Conservation (phyloP, 1,140 invertebrate genomes). For the Eurytemora carolleeae region DNA sequence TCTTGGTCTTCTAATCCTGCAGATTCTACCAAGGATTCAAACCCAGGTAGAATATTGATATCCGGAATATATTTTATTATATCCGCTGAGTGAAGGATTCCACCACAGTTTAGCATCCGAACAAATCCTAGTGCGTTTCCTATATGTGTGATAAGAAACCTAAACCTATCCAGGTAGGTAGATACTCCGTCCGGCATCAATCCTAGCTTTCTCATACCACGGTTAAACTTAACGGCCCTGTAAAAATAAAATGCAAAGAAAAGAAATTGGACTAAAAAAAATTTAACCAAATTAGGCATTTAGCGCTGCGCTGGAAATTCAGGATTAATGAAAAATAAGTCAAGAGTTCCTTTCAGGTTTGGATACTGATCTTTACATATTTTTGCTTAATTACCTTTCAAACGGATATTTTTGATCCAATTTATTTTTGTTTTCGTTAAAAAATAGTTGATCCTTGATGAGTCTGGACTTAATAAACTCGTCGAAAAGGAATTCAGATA, state of each 20-base stretch:
- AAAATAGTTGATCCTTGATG: constrained; percentile 63
- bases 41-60: no score
- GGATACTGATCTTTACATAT: no score
- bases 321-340: no score
- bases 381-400: constrained; percentile 2
- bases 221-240: constrained; percentile 80
- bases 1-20: no score
- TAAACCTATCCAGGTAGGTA: constrained; percentile 71
- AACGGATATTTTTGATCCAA: constrained; percentile 39
- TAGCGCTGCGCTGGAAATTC: no score
- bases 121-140: constrained; percentile 31
- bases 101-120: neutral
- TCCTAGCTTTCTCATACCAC: constrained; percentile 71
- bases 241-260: no score
- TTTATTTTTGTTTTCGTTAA: constrained; percentile 36
- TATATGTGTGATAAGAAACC: constrained; percentile 76
- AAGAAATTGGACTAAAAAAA: no score
- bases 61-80: no score
- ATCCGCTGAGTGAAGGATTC: no score
- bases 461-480: constrained; percentile 93
- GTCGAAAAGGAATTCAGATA: constrained; percentile 94
- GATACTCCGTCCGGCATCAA: constrained; percentile 55
- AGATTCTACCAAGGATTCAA: no score
- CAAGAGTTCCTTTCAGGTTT: no score
- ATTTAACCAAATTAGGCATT: no score